Conservation (phyloP, 2,888 invertebrate genomes). For the Dryomyza anilis region DNA sequence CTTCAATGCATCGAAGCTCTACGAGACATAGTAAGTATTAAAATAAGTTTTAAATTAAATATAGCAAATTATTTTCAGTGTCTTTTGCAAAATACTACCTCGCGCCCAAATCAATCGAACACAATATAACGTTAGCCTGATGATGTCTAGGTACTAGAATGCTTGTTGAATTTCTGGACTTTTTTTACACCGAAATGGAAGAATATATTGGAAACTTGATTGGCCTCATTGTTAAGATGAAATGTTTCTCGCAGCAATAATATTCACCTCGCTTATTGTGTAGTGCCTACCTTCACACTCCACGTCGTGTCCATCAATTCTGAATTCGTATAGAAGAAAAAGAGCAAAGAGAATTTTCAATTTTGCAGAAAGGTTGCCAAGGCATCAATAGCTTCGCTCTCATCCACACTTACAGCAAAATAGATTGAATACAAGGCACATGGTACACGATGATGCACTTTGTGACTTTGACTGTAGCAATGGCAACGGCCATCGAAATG, state of each 20-base stretch:
- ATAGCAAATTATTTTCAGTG: neutral
- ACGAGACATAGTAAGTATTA: too few species aligned
- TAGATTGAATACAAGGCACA: too few species aligned
- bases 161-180: too few species aligned
- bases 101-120: neutral
- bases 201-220: constrained; percentile 30
- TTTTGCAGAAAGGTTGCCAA: too few species aligned
- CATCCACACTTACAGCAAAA: neutral
- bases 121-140: neutral
- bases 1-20: too few species aligned
- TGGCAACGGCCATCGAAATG: too few species aligned
- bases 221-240: constrained; percentile 31
- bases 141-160: neutral
- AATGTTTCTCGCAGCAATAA: constrained; percentile 19
- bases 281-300: neutral
- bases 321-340: too few species aligned
- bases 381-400: neutral
- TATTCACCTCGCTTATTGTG: constrained; percentile 11
- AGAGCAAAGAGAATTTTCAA: too few species aligned
- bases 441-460: neutral
- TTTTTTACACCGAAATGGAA: neutral
- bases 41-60: too few species aligned
- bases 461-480: too few species aligned
- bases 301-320: neutral
- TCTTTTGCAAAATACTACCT: neutral